Percentiles rank a stretch among this genome's conserved stretches.
Conservation (phyloP, 2,888 invertebrate species). For the Leptogaster cylindrica region DNA sequence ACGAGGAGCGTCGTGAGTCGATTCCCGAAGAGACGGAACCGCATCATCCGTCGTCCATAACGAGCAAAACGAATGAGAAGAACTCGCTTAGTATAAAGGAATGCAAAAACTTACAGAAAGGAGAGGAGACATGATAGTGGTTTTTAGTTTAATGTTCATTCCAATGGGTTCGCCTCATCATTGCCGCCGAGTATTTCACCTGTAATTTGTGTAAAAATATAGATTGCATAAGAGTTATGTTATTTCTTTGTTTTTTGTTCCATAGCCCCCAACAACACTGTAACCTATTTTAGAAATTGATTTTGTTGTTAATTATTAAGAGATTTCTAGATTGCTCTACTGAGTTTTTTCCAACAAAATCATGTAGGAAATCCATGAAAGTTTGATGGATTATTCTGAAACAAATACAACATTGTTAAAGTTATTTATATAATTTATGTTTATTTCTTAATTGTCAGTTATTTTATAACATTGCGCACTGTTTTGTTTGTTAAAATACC, state of each 20-base stretch:
- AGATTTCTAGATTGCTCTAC: no score
- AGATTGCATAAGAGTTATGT: background rate
- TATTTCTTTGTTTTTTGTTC: background rate
- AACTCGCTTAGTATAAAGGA: conserved; percentile 51
- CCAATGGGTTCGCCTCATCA: background rate
- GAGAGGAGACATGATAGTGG: conserved; percentile 54
- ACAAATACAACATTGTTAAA: background rate
- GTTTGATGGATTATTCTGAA: no score
- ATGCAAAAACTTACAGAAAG: conserved; percentile 50
- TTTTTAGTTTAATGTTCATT: background rate
- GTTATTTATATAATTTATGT: conserved; percentile 32
- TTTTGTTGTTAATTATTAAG: no score
- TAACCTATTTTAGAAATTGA: no score
- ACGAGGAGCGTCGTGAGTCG: conserved; percentile 65
- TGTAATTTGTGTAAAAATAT: conserved; percentile 4
- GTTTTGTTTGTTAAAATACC: conserved; percentile 23
- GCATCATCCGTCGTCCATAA: conserved; percentile 51
- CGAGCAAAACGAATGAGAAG: conserved; percentile 26
- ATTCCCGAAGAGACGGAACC: conserved; percentile 67
- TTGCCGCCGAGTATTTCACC: background rate
- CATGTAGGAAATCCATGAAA: no score
- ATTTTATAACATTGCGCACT: conserved; percentile 38
- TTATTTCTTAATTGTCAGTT: conserved; percentile 27
- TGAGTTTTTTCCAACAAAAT: no score
- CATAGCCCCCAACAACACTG: no score